phyloP scores from a whole-genome alignment of 2,888 invertebrate genomes.

The Monoplex corrugatus region DNA sequence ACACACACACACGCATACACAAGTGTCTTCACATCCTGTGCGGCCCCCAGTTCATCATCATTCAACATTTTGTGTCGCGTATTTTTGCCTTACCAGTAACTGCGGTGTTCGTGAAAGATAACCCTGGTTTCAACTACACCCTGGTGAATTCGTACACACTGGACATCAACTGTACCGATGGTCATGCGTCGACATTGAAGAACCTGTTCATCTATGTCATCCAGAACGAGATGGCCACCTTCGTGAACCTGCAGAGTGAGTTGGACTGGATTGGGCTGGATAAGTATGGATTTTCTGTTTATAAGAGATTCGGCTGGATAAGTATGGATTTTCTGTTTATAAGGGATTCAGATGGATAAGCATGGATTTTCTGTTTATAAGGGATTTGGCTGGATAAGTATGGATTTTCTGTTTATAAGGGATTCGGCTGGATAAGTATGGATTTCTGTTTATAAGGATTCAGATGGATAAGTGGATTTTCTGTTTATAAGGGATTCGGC shows the following conservation, averaged over 20 bases:
- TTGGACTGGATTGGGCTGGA: background rate
- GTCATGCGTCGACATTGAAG: background rate
- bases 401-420: background rate
- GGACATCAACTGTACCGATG: slow-evolving; percentile 25
- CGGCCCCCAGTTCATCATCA: too few species aligned
- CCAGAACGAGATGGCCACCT: slow-evolving; percentile 37
- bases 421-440: background rate
- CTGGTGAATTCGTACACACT: background rate
- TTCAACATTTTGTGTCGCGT: too few species aligned
- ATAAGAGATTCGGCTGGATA: too few species aligned
- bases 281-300: background rate
- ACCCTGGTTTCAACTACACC: background rate
- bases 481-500: background rate
- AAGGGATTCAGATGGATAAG: too few species aligned
- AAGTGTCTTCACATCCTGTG: too few species aligned
- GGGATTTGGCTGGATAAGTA: too few species aligned
- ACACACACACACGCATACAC: too few species aligned
- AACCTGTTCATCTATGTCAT: slow-evolving; percentile 35
- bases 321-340: background rate
- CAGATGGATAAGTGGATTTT: background rate
- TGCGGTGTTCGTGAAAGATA: slow-evolving; percentile 8
- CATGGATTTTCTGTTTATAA: background rate
- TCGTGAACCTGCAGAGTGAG: slow-evolving; percentile 45
- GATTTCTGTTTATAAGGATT: background rate
- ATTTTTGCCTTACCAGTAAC: background rate